phyloP scores from a whole-genome alignment of 2,888 invertebrate genomes.

The Cloeon dipterum region DNA sequence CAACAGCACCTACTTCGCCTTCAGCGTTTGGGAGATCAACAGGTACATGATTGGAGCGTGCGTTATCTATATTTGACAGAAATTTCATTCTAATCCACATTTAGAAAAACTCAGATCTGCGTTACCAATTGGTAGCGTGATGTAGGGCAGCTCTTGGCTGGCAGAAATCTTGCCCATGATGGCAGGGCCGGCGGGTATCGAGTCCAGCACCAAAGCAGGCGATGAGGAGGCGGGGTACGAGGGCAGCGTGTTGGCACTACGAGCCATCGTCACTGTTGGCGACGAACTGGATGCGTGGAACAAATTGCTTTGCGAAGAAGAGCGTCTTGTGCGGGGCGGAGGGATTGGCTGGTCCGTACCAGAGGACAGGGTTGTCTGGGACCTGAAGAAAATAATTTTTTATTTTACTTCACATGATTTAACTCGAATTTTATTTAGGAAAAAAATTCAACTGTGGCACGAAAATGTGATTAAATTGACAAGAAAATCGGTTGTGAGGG shows the following conservation, averaged over 20 bases:
- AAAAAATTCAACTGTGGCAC: too few relatives aligned
- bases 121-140: conserved; percentile 81
- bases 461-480: too few relatives aligned
- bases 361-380: background rate
- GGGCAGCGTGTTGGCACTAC: background rate
- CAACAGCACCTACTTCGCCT: background rate
- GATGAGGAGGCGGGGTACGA: background rate
- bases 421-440: too few relatives aligned
- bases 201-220: conserved; percentile 11
- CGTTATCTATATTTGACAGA: background rate
- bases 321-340: conserved; percentile 18
- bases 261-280: background rate
- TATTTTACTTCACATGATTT: too few relatives aligned
- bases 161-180: conserved; percentile 69
- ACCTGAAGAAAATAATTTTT: background rate
- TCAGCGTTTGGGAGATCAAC: background rate
- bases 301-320: conserved; percentile 23
- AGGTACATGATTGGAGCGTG: background rate
- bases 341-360: conserved; percentile 18
- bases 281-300: conserved; percentile 11
- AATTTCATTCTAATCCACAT: too few relatives aligned
- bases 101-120: conserved; percentile 11
- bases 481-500: too few relatives aligned
- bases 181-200: conserved; percentile 69
- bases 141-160: conserved; percentile 70